A percentile compares a stretch with the other conserved stretches of the same genome.
phyloP scores from a whole-genome alignment of 37 sponge, comb jelly and placozoan species.

The Ephydatia muelleri region DNA sequence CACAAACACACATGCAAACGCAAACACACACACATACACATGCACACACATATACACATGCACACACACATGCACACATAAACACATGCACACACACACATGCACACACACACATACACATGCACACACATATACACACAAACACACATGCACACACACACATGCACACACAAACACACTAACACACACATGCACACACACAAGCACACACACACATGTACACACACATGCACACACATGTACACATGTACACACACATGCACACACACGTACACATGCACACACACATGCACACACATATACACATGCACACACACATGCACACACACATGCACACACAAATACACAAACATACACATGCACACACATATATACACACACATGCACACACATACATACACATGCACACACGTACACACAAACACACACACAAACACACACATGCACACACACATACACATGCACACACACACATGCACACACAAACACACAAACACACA shows the following conservation, averaged over 20 bases:
- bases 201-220: too few species aligned
- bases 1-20: too few species aligned
- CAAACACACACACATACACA: too few species aligned
- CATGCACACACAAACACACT: too few species aligned
- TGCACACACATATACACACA: too few species aligned
- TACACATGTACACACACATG: background rate
- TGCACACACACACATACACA: too few species aligned
- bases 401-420: too few species aligned
- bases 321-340: slow-evolving; percentile 6
- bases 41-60: too few species aligned
- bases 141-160: too few species aligned
- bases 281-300: background rate
- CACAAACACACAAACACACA: background rate
- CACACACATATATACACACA: background rate
- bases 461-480: background rate
- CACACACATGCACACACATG: background rate
- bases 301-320: background rate
- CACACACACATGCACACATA: too few species aligned
- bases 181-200: too few species aligned
- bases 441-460: background rate
- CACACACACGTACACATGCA: background rate
- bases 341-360: background rate
- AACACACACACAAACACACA: background rate
- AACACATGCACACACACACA: too few species aligned
- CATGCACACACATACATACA: background rate